Conservation (phyloP, 2,797 vertebrate genomes). For the Galagoides demidoff region DNA sequence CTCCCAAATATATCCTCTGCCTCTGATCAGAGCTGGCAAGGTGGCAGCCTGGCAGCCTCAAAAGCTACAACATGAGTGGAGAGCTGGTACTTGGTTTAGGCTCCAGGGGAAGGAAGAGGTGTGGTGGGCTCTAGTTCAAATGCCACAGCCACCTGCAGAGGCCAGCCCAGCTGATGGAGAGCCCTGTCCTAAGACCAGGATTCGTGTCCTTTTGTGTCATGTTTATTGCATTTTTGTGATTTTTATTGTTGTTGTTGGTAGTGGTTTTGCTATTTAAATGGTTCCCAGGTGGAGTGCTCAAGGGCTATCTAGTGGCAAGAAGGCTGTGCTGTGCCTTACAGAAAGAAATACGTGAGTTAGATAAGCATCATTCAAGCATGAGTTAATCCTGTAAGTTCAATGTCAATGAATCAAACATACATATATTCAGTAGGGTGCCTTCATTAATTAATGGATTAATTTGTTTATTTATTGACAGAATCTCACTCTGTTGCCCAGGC, state of each 20-base stretch:
- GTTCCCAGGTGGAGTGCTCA: fast-evolving
- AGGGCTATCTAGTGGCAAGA: fast-evolving
- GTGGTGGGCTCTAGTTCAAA: not conserved
- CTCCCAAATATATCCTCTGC: not conserved
- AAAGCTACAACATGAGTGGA: fast-evolving
- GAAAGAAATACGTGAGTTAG: fast-evolving
- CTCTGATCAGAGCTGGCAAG: not conserved
- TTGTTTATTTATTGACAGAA: too few relatives aligned
- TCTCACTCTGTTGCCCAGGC: too few relatives aligned
- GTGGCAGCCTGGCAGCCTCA: not conserved
- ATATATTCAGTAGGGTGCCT: too few relatives aligned
- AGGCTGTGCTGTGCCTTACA: fast-evolving
- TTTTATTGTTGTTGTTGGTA: not conserved
- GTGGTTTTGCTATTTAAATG: not conserved
- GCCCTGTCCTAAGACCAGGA: not conserved
- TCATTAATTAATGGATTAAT: too few relatives aligned
- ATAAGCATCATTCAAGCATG: not conserved
- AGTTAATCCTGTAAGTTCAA: fast-evolving
- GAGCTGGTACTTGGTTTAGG: not conserved
- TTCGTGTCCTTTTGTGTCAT: not conserved
- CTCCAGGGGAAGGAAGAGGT: not conserved
- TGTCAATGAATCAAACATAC: not conserved
- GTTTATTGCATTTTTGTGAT: not conserved
- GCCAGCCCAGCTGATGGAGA: not conserved
- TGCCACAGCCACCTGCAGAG: not conserved